Conservation (phyloP, 2,888 invertebrate genomes). For the Ectemnius continuus region DNA sequence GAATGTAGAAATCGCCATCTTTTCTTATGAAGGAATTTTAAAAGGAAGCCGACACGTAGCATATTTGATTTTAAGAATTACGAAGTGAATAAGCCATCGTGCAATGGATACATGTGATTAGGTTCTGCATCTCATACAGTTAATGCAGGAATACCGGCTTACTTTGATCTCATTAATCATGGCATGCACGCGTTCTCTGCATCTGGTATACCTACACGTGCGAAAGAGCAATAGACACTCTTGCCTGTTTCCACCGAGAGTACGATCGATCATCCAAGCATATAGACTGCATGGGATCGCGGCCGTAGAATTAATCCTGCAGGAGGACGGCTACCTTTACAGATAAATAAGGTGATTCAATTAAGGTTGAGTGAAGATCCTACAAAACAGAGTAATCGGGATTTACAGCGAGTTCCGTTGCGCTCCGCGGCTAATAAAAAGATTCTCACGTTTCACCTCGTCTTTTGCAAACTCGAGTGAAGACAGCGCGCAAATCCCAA, state of each 20-base stretch:
- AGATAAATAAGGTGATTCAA: neutral
- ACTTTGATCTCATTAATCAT: conserved; percentile 42
- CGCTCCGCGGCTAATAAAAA: neutral
- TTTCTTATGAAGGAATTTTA: too few species aligned
- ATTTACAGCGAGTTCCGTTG: neutral
- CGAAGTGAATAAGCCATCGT: too few species aligned
- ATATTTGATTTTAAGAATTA: too few species aligned
- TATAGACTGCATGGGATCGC: neutral
- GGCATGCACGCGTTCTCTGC: conserved; percentile 18
- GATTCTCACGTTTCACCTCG: neutral
- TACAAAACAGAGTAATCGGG: neutral
- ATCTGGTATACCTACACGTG: conserved; percentile 7
- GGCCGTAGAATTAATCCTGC: conserved; percentile 2
- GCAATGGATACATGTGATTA: too few species aligned
- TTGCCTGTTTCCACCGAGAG: neutral
- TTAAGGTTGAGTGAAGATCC: neutral
- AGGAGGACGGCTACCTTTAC: neutral
- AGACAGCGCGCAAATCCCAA: too few species aligned
- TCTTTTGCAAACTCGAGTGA: neutral
- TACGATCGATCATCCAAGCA: conserved; percentile 26
- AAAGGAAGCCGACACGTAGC: too few species aligned
- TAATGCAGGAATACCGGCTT: conserved; percentile 17
- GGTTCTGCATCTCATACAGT: too few species aligned
- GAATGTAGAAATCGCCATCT: too few species aligned
- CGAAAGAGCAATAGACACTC: neutral